These are phyloP conservation scores for Camponotus floridanus DNA, from an alignment of 1,140 invertebrate genomes.

Conservation along the genomic window DNA sequence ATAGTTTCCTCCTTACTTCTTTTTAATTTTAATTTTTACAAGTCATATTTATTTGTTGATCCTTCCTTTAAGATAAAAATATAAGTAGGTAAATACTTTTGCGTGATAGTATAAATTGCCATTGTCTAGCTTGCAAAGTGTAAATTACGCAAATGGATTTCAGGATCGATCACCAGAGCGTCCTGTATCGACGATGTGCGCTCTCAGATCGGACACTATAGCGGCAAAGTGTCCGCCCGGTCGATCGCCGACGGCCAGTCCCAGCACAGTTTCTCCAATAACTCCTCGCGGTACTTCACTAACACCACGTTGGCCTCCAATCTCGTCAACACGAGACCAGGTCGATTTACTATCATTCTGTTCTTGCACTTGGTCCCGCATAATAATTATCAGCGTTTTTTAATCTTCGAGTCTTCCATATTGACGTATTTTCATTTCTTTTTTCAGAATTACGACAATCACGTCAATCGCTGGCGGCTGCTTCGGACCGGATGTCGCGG, in stretches of 20 bases:
- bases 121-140: not conserved
- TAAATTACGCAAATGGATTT: constrained; percentile 7
- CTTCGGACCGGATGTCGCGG: constrained; percentile 92
- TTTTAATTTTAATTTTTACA: not conserved
- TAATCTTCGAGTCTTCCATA: not conserved
- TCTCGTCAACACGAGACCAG: constrained; percentile 92
- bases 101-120: not conserved
- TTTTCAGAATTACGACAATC: constrained; percentile 92
- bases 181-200: constrained; percentile 89
- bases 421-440: not conserved
- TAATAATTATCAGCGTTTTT: not conserved
- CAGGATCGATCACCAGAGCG: constrained; percentile 88
- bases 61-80: not conserved
- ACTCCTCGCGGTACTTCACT: constrained; percentile 91
- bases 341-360: constrained; percentile 80
- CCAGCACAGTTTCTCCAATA: constrained; percentile 94
- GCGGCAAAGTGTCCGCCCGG: constrained; percentile 83
- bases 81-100: not conserved
- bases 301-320: constrained; percentile 91
- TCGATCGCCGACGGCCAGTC: constrained; percentile 94
- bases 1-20: not conserved
- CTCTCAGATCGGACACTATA: constrained; percentile 87
- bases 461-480: constrained; percentile 92
- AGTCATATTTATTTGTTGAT: not conserved
- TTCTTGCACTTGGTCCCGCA: not conserved